phyloP scores from a whole-genome alignment of 2,888 invertebrate species.

The Apotomis capreana region DNA sequence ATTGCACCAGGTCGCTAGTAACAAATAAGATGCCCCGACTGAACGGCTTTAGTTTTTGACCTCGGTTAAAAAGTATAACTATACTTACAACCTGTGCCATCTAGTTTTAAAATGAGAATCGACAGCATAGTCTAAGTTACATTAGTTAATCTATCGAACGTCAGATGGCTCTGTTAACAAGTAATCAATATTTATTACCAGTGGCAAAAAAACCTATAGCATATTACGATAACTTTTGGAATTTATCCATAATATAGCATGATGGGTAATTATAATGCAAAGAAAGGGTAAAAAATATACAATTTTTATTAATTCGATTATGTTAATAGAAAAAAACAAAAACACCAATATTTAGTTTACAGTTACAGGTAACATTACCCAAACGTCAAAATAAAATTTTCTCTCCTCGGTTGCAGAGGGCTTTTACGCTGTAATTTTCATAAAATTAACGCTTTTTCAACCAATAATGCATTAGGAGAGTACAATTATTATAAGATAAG shows the following conservation, averaged over 20 bases:
- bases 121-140: background rate
- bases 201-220: background rate
- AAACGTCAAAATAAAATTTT: slow-evolving; percentile 40
- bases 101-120: background rate
- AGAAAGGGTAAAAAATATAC: too few relatives aligned
- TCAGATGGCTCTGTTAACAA: slow-evolving; percentile 25
- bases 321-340: background rate
- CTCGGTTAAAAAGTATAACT: too few relatives aligned
- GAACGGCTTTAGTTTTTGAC: too few relatives aligned
- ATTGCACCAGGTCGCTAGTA: too few relatives aligned
- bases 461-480: slow-evolving; percentile 23
- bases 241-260: too few relatives aligned
- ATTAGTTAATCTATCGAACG: background rate
- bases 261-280: too few relatives aligned
- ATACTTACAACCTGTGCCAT: background rate
- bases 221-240: too few relatives aligned
- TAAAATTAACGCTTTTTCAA: slow-evolving; percentile 24
- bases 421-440: slow-evolving; percentile 28
- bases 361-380: slow-evolving; percentile 13
- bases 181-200: background rate
- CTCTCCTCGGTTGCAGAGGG: slow-evolving; percentile 25
- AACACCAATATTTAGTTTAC: background rate
- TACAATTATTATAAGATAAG: slow-evolving; percentile 28
- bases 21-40: too few relatives aligned
- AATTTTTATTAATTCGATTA: too few relatives aligned